These are phyloP conservation scores for Calosoma granatense DNA, from an alignment of 1,140 invertebrate genomes.

Conservation along the genomic window DNA sequence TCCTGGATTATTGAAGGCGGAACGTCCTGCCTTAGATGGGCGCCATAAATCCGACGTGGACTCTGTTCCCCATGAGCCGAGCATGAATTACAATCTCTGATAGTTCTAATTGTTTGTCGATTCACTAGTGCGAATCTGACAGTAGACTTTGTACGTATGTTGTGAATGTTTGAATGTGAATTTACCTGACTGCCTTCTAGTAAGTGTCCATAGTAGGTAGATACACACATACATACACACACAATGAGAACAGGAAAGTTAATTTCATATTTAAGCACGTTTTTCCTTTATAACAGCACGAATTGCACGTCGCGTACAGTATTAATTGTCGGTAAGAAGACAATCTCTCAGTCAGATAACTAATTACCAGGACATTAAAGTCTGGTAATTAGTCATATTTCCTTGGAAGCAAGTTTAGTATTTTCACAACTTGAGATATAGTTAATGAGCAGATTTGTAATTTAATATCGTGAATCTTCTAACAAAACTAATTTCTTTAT, in stretches of 20 bases:
- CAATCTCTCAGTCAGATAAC: constrained; percentile 6
- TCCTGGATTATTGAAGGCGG: not conserved
- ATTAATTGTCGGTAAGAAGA: constrained; percentile 8
- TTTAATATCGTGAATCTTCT: constrained; percentile 6
- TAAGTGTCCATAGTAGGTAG: too few relatives aligned
- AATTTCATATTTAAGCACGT: too few relatives aligned
- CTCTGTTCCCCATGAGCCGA: not conserved
- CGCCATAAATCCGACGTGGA: not conserved
- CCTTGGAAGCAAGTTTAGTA: constrained; percentile 5
- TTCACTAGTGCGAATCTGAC: not conserved
- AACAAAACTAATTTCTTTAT: not conserved
- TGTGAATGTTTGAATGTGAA: too few relatives aligned
- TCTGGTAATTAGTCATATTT: constrained; percentile 11
- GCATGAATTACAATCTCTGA: constrained; percentile 6
- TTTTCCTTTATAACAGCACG: too few relatives aligned
- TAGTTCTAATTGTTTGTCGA: constrained; percentile 2
- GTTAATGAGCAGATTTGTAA: constrained; percentile 10
- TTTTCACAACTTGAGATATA: constrained; percentile 4
- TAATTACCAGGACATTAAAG: constrained; percentile 11
- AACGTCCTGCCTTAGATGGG: not conserved
- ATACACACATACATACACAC: too few relatives aligned
- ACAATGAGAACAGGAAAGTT: too few relatives aligned
- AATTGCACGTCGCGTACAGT: not conserved
- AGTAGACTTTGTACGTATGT: not conserved
- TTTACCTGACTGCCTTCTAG: too few relatives aligned